phyloP scores from a whole-genome alignment of 2,888 invertebrate genomes.

The Trissoscelio sp. region DNA sequence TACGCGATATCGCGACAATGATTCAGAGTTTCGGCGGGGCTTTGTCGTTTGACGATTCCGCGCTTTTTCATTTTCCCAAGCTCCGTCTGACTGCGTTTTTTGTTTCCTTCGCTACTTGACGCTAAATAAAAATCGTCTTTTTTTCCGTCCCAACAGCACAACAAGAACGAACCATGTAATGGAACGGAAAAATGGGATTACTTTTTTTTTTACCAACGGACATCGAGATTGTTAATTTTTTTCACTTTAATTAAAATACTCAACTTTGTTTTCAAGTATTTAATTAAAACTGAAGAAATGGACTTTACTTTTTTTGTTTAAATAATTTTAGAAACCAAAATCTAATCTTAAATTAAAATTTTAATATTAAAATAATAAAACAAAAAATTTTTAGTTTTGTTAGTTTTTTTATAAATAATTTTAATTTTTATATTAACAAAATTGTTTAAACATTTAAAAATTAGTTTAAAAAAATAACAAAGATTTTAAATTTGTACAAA shows the following conservation, averaged over 20 bases:
- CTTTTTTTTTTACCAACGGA: constrained; percentile 1
- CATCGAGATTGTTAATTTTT: constrained; percentile 30
- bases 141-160: not conserved
- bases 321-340: no score
- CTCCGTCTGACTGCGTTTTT: not conserved
- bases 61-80: constrained; percentile 35
- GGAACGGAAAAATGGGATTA: constrained; percentile 25
- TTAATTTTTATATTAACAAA: no score
- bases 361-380: no score
- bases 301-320: no score
- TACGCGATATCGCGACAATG: constrained; percentile 68
- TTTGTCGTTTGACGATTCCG: constrained; percentile 32
- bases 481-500: no score
- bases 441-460: no score
- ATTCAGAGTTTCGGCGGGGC: constrained; percentile 66
- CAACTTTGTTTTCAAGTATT: not conserved
- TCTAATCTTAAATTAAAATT: no score
- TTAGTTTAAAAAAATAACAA: no score
- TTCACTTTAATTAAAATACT: constrained; percentile 18
- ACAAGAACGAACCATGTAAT: constrained; percentile 5
- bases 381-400: no score
- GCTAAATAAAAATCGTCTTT: constrained; percentile 24
- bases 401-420: no score
- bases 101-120: constrained; percentile 23
- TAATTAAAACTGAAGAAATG: not conserved